phyloP scores from a whole-genome alignment of 1,140 invertebrate genomes.

The Spodoptera litura region DNA sequence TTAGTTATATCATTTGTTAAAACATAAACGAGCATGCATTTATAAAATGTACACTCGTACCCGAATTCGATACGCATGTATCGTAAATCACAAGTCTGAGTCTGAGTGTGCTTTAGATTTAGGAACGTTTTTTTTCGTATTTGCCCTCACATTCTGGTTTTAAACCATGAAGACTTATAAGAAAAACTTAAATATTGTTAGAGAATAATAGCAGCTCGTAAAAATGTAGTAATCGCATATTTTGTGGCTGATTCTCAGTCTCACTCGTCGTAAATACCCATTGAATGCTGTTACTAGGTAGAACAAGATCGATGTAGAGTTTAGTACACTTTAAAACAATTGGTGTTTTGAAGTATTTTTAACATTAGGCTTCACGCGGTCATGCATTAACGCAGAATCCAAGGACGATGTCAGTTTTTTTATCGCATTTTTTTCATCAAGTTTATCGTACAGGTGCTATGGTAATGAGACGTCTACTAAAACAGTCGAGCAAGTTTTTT shows the following conservation, averaged over 20 bases:
- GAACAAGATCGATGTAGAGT: conserved; percentile 5
- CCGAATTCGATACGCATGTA: conserved; percentile 26
- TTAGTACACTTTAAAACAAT: conserved; percentile 38
- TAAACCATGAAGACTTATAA: background rate
- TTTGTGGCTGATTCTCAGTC: conserved; percentile 16
- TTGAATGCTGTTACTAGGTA: conserved; percentile 28
- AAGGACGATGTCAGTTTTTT: conserved; percentile 25
- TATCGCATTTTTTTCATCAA: background rate
- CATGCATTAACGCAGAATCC: conserved; percentile 34
- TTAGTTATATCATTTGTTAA: conserved; percentile 17
- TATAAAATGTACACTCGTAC: conserved; percentile 1
- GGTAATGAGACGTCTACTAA: conserved; percentile 34
- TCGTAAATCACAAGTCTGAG: background rate
- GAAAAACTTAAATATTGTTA: background rate
- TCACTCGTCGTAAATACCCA: background rate
- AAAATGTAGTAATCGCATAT: conserved; percentile 19
- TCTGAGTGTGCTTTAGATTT: background rate
- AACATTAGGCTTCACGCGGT: conserved; percentile 23
- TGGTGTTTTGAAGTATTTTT: conserved; percentile 26
- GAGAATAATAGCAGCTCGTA: conserved; percentile 11
- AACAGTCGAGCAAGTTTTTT: conserved; percentile 19
- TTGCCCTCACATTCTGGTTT: background rate
- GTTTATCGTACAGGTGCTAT: conserved; percentile 24
- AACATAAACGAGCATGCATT: conserved; percentile 27
- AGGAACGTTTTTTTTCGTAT: background rate